These are phyloP conservation scores for Gymnodraco acuticeps DNA, from an alignment of 2,797 vertebrate species.

Conservation along the genomic window DNA sequence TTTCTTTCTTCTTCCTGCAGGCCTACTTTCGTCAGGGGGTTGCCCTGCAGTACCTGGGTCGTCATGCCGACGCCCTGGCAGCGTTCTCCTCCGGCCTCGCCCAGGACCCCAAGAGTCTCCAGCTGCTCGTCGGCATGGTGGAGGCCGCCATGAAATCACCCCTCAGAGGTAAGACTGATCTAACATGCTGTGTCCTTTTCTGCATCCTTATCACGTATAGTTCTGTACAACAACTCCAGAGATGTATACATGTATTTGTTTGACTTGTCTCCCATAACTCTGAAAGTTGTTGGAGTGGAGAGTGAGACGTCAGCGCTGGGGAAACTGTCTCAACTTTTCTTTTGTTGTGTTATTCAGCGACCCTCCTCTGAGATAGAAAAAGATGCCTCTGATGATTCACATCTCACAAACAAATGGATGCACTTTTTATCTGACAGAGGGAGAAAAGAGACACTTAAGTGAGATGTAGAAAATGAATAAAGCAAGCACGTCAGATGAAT, in stretches of 20 bases:
- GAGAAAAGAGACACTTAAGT: neutral
- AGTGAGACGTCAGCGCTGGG: neutral
- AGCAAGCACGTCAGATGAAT: slow-evolving; percentile 25
- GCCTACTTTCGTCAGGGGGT: slow-evolving; percentile 99
- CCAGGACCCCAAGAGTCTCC: slow-evolving; percentile 97
- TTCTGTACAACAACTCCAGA: neutral
- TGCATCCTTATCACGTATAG: too few species aligned
- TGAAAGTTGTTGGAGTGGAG: slow-evolving; percentile 12
- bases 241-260: neutral
- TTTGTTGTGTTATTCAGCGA: slow-evolving; percentile 54
- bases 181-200: neutral
- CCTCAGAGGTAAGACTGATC: slow-evolving; percentile 77
- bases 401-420: slow-evolving; percentile 22
- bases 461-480: slow-evolving; percentile 26
- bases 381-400: slow-evolving; percentile 31
- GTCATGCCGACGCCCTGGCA: slow-evolving; percentile 95
- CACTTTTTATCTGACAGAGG: slow-evolving; percentile 33
- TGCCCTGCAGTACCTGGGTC: slow-evolving; percentile 97
- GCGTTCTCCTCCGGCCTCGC: slow-evolving; percentile 95
- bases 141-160: slow-evolving; percentile 98
- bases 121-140: slow-evolving; percentile 96
- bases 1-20: slow-evolving; percentile 72
- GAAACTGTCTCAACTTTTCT: slow-evolving; percentile 7
- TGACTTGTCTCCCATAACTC: neutral
- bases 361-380: slow-evolving; percentile 20